Evolutionary conservation across 2,797 vertebrate species (phyloP), one percentile per base, ranked within the genome.

Genomic region (Petrocephalus sullivani): DNA sequence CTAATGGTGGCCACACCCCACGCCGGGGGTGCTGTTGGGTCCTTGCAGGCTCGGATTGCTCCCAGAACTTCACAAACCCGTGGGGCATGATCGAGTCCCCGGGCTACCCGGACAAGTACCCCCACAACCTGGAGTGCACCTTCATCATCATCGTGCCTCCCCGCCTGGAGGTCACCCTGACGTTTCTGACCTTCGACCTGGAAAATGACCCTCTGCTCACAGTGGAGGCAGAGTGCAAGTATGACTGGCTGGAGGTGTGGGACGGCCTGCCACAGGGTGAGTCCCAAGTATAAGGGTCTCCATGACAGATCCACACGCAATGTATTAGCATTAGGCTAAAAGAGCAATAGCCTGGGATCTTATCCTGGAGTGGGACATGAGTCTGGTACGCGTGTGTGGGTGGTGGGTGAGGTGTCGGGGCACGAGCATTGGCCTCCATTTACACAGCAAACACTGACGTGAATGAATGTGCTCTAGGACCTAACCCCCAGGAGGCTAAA

Each of bases 221-320:
- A 0, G 96, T 96, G 2, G 98, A 99, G 82, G 97, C 97, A 21
- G 98, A 99, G 91, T 99, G 98, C 96, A 99, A 99, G 89, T 99
- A 99, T 0, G 98, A 99, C 91, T 99, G 97, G 98, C 95, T 99
- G 92, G 98, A 99, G 88, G 97, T 99, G 93, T 99, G 98, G 98
- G 98, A 99, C 0, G 98, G 98, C 10, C 96, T 99, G 88, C 98
- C 98, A 0, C 96, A 97, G 92, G 98, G 98, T 97, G 93, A 96
- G 96, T 85, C 81, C 6, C 54, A 88, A 90, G 89, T 88, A 90
- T 90, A 87, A 33, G n/a, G 23, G 14, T 33, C 64, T 10, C 23
- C 12, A 14, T 37, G 3, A 16, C 10, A 37, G 64, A 71, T 67
- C 61, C 61, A 57, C n/a, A 14, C 56, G 14, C 33, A 37, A 10